These are phyloP conservation scores for Drosophila colorata DNA, from an alignment of 2,888 invertebrate genomes.

Conservation along the genomic window DNA sequence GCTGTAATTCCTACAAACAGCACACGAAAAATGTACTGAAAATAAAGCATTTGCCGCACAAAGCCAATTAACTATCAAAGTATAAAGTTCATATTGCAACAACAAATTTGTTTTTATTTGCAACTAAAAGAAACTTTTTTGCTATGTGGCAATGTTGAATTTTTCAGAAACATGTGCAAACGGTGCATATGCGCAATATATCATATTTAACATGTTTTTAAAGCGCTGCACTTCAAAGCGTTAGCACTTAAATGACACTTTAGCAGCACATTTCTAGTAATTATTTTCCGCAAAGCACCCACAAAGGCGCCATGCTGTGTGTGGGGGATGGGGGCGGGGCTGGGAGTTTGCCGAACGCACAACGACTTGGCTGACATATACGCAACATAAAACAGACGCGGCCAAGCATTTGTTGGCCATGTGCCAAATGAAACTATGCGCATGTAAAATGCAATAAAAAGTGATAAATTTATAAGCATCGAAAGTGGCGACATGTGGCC, in stretches of 20 bases:
- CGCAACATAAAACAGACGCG: slow-evolving; percentile 34
- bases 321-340: neutral
- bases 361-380: slow-evolving; percentile 20
- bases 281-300: slow-evolving; percentile 34
- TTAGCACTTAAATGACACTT: slow-evolving; percentile 42
- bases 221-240: slow-evolving; percentile 46
- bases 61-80: slow-evolving; percentile 1
- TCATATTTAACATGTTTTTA: slow-evolving; percentile 17
- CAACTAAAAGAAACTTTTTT: neutral
- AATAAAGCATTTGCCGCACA: neutral
- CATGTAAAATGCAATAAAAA: slow-evolving; percentile 62
- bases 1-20: neutral
- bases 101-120: neutral
- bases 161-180: neutral
- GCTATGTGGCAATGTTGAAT: neutral
- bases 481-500: slow-evolving; percentile 58
- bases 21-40: neutral
- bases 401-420: slow-evolving; percentile 37
- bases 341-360: too few relatives aligned
- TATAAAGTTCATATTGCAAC: neutral
- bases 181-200: slow-evolving; percentile 60
- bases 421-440: slow-evolving; percentile 49
- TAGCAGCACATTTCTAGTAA: slow-evolving; percentile 38
- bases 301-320: slow-evolving; percentile 24
- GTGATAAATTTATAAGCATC: slow-evolving; percentile 56